phyloP scores from a whole-genome alignment of 2,888 invertebrate genomes.

The Tiphia femorata region DNA sequence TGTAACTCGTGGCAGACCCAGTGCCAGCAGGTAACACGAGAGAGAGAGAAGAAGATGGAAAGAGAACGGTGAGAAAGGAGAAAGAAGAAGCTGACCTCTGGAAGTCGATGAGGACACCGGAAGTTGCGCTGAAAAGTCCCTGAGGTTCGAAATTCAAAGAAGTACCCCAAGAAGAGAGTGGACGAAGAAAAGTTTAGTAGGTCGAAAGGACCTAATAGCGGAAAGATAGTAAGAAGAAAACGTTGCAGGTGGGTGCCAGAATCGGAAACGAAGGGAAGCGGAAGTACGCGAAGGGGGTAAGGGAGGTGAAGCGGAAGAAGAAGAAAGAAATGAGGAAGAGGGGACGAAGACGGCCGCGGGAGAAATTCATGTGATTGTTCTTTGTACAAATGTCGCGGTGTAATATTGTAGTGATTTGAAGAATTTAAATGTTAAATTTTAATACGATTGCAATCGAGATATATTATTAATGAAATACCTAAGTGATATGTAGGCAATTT shows the following conservation, averaged over 20 bases:
- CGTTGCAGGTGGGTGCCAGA: background rate
- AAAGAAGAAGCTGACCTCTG: too few species aligned
- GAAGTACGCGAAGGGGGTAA: background rate
- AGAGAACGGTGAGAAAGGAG: too few species aligned
- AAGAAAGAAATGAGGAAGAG: constrained; percentile 13
- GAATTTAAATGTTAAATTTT: constrained; percentile 70
- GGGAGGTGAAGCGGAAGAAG: background rate
- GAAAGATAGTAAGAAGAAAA: background rate
- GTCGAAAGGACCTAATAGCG: too few species aligned
- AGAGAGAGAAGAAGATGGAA: too few species aligned
- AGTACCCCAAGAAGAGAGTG: too few species aligned
- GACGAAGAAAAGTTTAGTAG: too few species aligned
- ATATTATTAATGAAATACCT: constrained; percentile 57
- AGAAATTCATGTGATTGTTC: constrained; percentile 74
- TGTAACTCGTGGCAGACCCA: too few species aligned
- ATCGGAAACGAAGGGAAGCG: background rate
- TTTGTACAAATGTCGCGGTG: constrained; percentile 73
- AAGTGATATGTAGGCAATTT: constrained; percentile 68
- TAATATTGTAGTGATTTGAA: constrained; percentile 69
- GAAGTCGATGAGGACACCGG: too few species aligned
- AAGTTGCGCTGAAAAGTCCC: too few species aligned
- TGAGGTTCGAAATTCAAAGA: too few species aligned
- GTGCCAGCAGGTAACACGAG: too few species aligned
- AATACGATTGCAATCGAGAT: constrained; percentile 68
- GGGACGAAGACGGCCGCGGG: constrained; percentile 45